These are phyloP conservation scores for Uria lomvia DNA, from an alignment of 2,113 vertebrate species.

Conservation along the genomic window DNA sequence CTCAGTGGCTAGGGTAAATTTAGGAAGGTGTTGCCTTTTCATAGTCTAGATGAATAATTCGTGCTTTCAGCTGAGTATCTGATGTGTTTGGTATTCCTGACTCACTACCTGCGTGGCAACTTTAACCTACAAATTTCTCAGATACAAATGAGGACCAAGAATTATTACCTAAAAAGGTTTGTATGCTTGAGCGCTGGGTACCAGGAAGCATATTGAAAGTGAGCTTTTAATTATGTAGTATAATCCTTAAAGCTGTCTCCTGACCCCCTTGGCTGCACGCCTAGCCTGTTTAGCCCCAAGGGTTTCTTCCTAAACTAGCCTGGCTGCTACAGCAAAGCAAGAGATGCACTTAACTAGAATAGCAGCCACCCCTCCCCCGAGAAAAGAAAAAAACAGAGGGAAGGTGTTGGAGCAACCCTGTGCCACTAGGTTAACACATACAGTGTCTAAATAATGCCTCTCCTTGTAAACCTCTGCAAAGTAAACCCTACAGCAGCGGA, in stretches of 20 bases:
- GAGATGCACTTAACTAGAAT: background rate
- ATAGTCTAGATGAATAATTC: background rate
- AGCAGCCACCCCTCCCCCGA: constrained; percentile 35
- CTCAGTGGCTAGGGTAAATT: background rate
- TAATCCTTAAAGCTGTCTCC: constrained; percentile 32
- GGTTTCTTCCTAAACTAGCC: background rate
- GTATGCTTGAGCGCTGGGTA: constrained; percentile 1
- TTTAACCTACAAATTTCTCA: constrained; percentile 11
- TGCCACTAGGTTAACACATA: constrained; percentile 64
- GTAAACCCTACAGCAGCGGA: constrained; percentile 50
- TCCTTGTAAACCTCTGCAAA: constrained; percentile 60
- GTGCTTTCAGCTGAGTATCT: background rate
- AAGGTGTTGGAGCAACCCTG: constrained; percentile 63
- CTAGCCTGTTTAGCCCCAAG: constrained; percentile 6
- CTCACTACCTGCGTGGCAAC: constrained; percentile 28
- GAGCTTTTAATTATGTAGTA: constrained; percentile 45
- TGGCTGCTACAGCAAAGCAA: background rate
- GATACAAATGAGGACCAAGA: constrained; percentile 22
- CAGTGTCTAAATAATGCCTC: constrained; percentile 56
- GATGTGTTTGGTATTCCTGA: background rate
- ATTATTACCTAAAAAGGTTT: constrained; percentile 37
- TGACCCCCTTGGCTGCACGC: constrained; percentile 41
- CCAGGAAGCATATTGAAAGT: constrained; percentile 28
- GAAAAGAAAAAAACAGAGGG: constrained; percentile 61
- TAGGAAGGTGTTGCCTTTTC: constrained; percentile 5